These are phyloP conservation scores for Apantesis nais DNA, from an alignment of 2,888 invertebrate genomes.

Conservation along the genomic window DNA sequence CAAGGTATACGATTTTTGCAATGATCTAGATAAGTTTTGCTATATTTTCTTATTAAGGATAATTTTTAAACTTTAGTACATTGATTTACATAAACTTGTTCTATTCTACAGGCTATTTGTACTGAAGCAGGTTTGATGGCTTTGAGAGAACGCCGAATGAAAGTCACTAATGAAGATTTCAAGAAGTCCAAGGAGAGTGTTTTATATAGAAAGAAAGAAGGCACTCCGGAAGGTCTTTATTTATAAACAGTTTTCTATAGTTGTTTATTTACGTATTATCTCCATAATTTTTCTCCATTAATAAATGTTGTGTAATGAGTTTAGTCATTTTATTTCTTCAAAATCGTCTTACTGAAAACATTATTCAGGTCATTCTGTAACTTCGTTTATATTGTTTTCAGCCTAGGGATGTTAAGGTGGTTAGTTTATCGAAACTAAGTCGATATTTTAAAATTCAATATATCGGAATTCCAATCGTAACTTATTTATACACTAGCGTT, in stretches of 20 bases:
- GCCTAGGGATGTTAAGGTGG: background rate
- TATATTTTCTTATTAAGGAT: background rate
- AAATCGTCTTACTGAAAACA: background rate
- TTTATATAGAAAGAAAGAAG: constrained; percentile 99
- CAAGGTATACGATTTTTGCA: constrained; percentile 87
- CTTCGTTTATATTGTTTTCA: background rate
- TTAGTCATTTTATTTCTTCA: background rate
- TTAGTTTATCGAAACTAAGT: too few species aligned
- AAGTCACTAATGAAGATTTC: constrained; percentile 99
- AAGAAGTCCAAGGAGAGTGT: constrained; percentile 99
- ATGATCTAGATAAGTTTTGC: background rate
- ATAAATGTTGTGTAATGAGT: constrained; percentile 30
- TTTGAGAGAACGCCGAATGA: constrained; percentile 98
- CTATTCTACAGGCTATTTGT: constrained; percentile 94
- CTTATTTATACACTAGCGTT: too few species aligned
- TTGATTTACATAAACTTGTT: background rate
- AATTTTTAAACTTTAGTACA: background rate
- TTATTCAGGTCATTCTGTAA: background rate
- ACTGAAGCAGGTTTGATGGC: constrained; percentile 99
- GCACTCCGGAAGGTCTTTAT: constrained; percentile 99
- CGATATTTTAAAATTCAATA: background rate
- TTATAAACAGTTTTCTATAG: constrained; percentile 87
- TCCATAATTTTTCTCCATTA: constrained; percentile 34
- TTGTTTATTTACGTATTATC: constrained; percentile 29
- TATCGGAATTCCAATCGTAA: background rate